Evolutionary conservation across 1,140 invertebrate genomes (phyloP), one percentile per base, ranked within the genome.

Genomic region (Nixonia krombeini): DNA sequence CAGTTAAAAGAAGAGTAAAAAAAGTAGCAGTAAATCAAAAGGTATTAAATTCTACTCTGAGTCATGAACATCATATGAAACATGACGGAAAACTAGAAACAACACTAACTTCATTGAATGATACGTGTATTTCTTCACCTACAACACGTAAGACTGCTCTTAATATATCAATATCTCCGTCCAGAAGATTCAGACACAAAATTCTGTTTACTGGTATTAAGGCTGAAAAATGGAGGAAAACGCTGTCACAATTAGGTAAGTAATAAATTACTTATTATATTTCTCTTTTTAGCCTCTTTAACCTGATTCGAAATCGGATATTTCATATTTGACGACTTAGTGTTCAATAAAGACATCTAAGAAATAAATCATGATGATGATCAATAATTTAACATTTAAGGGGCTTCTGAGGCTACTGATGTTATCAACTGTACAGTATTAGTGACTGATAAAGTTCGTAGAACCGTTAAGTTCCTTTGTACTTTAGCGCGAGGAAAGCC

Each of bases 391-490:
- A 15, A 13, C 15, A n/a, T 37, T 37, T 13, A 7, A 86, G 85
- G 83, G 33, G 85, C 78, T 31, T 61, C 21, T 8, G 75, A 84
- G 53, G 80, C 80, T 0, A 73, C 83, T 8, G 67, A 81, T 21
- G 63, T 78, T 7, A 17, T 57, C 4, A 72, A 79, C 5, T 86
- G 84, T 40, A 72, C 78, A 8, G 59, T 87, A 15, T 51, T 88
- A 2, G 81, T 87, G 2, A 86, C 86, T 8, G 86, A 87, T 21
- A 86, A 86, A 75, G 71, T 88, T 16, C 77, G 81, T 37, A 78
- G 86, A 52, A 87, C 87, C 6, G 72, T 80, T 1, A 87, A 88
- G 73, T 87, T 88, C 52, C 65, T 88, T 5, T 87, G 85, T 12
- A 78, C 80, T 2, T 38, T 87, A 6, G 80, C 80, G 0, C 59